Base-by-base conservation (phyloP, 2,888 invertebrate genomes). In the Ectropis crepuscularia region DNA sequence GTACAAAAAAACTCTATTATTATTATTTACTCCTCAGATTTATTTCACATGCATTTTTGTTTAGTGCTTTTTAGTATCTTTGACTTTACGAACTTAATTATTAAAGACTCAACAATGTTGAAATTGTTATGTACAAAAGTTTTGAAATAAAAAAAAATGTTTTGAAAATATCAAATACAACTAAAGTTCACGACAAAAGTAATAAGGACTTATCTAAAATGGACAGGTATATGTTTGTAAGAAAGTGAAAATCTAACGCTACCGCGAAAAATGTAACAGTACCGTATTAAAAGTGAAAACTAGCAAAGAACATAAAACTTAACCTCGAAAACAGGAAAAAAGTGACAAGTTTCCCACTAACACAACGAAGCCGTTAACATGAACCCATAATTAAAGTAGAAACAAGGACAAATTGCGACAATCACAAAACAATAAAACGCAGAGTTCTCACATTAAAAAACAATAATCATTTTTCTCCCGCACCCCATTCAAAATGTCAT, bases 381-480 rank as follows among this genome's bases (percentile, higher is more conserved):
- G n/a, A 51, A 12, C 38, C 53, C 39, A 43, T 53, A 53, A 58
- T 36, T 51, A 36, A 5, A 42, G 9, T 37, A 49, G 53, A 61
- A 47, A 53, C 47, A 43, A 57, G 49, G 53, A 36, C 53, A 53
- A 58, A 53, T 63, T 57, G 48, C 57, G 62, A 64, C 64, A 51
- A 57, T 55, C 57, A 60, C 53, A 45, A 46, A 65, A 71, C 67
- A 57, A 70, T 69, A 71, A 70, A 67, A 58, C 58, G 61, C 68
- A 67, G 67, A 53, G 48, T 57, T 66, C 58, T 59, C 67, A 53
- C 61, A 69, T 72, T 72, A 72, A 66, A 72, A 70, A 66, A 57
- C 65, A 47, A 71, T 69, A 62, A 71, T 60, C 57, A 65, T 69
- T 65, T 63, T 71, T 69, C 71, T 66, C 70, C 70, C 71, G 67